These are phyloP conservation scores for Leucophora obtusa DNA, from an alignment of 2,888 invertebrate species.

Conservation along the genomic window DNA sequence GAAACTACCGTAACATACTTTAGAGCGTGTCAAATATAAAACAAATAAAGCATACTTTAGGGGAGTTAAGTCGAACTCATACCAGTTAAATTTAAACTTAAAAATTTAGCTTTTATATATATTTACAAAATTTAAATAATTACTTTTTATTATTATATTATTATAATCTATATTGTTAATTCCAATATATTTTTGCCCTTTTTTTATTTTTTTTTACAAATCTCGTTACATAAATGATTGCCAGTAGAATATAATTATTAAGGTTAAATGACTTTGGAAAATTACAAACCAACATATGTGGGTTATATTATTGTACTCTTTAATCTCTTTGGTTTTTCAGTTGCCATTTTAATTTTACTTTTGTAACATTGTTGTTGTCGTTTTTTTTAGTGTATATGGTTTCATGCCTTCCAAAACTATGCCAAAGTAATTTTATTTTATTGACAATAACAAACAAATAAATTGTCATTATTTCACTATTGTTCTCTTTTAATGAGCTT, in stretches of 20 bases:
- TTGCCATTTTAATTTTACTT: not conserved
- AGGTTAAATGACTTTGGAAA: slow-evolving; percentile 27
- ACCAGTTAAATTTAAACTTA: not conserved
- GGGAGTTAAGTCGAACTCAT: not conserved
- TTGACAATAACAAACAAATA: slow-evolving; percentile 6
- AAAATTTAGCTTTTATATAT: no score
- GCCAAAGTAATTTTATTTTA: slow-evolving; percentile 53
- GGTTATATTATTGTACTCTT: slow-evolving; percentile 22
- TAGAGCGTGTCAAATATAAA: not conserved
- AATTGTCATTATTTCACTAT: slow-evolving; percentile 30
- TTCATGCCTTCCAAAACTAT: slow-evolving; percentile 46
- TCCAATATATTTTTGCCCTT: no score
- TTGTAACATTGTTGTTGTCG: no score
- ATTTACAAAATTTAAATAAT: not conserved
- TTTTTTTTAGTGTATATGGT: not conserved
- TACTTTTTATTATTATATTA: no score
- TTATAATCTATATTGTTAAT: no score
- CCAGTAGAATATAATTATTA: slow-evolving; percentile 42
- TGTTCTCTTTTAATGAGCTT: slow-evolving; percentile 53
- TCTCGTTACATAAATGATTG: not conserved
- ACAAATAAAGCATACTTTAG: slow-evolving; percentile 19
- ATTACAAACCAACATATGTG: slow-evolving; percentile 9
- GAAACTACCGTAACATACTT: not conserved
- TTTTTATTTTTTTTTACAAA: not conserved
- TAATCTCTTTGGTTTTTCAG: slow-evolving; percentile 28